phyloP scores from a whole-genome alignment of 2,888 invertebrate species.

The Nasonia oneida region DNA sequence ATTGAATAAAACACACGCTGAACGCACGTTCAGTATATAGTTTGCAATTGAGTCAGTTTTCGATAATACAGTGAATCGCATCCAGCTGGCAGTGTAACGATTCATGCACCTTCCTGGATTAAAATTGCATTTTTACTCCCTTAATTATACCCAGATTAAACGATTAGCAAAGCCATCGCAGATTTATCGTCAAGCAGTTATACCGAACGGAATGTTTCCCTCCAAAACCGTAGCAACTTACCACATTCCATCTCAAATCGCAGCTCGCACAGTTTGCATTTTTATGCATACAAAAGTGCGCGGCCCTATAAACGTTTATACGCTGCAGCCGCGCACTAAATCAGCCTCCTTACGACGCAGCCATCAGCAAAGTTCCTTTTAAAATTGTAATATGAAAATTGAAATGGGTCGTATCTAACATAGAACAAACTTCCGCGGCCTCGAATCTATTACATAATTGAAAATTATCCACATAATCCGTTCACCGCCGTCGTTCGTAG shows the following conservation, averaged over 20 bases:
- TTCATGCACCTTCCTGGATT: too few relatives aligned
- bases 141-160: too few relatives aligned
- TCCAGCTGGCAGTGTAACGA: too few relatives aligned
- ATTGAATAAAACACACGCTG: too few relatives aligned
- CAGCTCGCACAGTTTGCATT: not conserved
- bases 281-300: slow-evolving; percentile 8
- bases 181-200: too few relatives aligned
- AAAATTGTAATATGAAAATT: slow-evolving; percentile 21
- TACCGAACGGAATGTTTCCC: too few relatives aligned
- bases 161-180: too few relatives aligned
- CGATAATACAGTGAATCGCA: too few relatives aligned
- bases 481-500: not conserved
- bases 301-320: not conserved
- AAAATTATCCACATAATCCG: slow-evolving; percentile 55
- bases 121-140: too few relatives aligned
- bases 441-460: slow-evolving; percentile 43
- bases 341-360: not conserved
- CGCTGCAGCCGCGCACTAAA: not conserved
- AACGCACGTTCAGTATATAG: too few relatives aligned
- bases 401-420: not conserved
- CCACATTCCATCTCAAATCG: not conserved
- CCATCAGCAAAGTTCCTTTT: slow-evolving; percentile 19
- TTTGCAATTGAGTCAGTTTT: too few relatives aligned
- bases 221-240: not conserved
- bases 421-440: not conserved